Base-by-base conservation (phyloP, 1,140 invertebrate species). In the Euura lappo region DNA sequence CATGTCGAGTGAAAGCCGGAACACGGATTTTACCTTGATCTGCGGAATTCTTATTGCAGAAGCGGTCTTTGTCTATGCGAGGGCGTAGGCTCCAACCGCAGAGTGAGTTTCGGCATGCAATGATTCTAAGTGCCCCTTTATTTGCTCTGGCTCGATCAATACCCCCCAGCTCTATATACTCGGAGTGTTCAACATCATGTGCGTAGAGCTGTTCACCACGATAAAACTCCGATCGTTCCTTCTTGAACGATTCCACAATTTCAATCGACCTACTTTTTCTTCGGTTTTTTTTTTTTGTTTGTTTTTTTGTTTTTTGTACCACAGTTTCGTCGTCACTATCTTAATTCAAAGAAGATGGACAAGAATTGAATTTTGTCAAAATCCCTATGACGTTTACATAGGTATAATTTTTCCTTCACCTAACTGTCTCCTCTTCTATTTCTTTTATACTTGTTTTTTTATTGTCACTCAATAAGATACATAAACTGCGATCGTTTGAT, bases 101-200 rank as follows among this genome's bases (percentile, higher is more conserved):
- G 69, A 47, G 44, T 70, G 45, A 70, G 28, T 70, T 70, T 70
- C 44, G 45, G 69, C 69, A 70, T 47, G 69, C 69, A 47, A 70
- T 70, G 69, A 70, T 70, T 47, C 69, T 45, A 70, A 70, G 69
- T 70, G 69, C 69, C 45, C 42, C 69, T 70, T 70, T 68, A 68
- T 68, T 44, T 70, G 45, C 69, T 70, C 45, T 70, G 13, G 13
- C 45, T 45, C 69, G 42, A 46, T 46, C 69, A 45, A 70, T 70
- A 44, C 69, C 28, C 28, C 43, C 45, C 42, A 8, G 6, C 45
- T 47, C 28, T 43, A 11, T 60, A 60, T 60, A 60, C 13, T 60
- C 10, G 13, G 51, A 60, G 51, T 60, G 51, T 60, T 60, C 51
- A 60, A 60, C 51, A 60, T 60, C 51, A 60, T 60, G 51, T 60